phyloP scores from a whole-genome alignment of 2,113 vertebrate species.

The Vimba vimba region DNA sequence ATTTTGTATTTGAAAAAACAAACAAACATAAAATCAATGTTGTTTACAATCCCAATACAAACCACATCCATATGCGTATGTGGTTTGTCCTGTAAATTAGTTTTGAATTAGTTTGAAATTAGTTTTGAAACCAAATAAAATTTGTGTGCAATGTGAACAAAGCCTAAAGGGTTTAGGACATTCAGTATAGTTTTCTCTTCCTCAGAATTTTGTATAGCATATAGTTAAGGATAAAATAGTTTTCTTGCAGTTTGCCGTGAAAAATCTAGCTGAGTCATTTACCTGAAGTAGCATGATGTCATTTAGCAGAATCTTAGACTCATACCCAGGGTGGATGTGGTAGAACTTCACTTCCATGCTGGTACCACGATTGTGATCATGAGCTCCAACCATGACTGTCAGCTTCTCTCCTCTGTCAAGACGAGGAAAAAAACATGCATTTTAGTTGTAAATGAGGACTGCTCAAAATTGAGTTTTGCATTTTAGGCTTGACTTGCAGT shows the following conservation, averaged over 20 bases:
- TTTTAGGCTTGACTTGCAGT: background rate
- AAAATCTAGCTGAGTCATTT: slow-evolving; percentile 23
- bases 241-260: background rate
- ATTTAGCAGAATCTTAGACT: background rate
- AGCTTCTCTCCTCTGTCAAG: slow-evolving; percentile 33
- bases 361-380: background rate
- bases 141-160: background rate
- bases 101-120: background rate
- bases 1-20: no score
- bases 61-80: no score
- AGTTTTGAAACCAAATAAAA: background rate
- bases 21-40: no score
- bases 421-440: background rate
- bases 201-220: background rate
- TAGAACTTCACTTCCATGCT: slow-evolving; percentile 45
- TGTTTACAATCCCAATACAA: no score
- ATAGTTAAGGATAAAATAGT: background rate
- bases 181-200: background rate
- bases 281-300: slow-evolving; percentile 62
- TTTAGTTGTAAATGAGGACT: background rate
- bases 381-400: slow-evolving; percentile 52
- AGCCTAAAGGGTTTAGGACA: background rate
- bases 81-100: background rate
- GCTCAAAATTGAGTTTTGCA: background rate
- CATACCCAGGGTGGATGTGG: slow-evolving; percentile 53